Evolutionary conservation across 2,888 invertebrate species (phyloP), one percentile per base, ranked within the genome.

Genomic region (Tolmerus cingulatus): DNA sequence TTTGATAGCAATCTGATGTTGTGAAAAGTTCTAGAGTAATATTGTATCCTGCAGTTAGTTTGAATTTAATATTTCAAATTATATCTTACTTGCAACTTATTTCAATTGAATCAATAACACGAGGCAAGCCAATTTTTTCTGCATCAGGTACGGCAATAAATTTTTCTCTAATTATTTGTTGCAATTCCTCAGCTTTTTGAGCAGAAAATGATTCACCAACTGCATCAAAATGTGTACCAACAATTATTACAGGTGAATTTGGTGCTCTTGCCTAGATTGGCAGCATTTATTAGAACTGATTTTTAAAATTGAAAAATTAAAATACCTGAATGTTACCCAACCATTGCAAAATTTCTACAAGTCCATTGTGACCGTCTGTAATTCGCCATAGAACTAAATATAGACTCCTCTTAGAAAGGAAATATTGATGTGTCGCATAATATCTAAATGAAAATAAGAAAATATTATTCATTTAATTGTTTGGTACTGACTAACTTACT

Each of bases 361-460:
- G 95, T 0, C 98, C 99, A 89, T 95, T 95, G 91, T 97, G 95
- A 0, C 99, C 99, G 90, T 99, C 98, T 0, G 96, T 96, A 86
- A 98, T 97, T 90, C 96, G 95, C 99, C 99, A 99, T 4, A 99
- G 95, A 0, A 99, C 99, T 86, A 99, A 93, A 92, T 99, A 99
- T 51, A 99, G 93, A 89, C 98, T 98, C 16, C 99, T 94, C 88
- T 98, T 97, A 0, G 99, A 98, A 77, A 99, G 93, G 92, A 99
- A 99, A 92, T 99, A 99, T 92, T 99, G 99, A 94, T 99, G 99
- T 0, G 99, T 99, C 0, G 99, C 98, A 92, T 99, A 99, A 92
- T 99, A 99, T 91, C 95, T 95, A 43, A 66, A 85, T 90, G n/a
- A 51, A 51, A 16, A n/a, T 16, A 16, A 51, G 0, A 16, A 51